phyloP scores from a whole-genome alignment of 1,140 invertebrate species.

The Drosophila punjabiensis region DNA sequence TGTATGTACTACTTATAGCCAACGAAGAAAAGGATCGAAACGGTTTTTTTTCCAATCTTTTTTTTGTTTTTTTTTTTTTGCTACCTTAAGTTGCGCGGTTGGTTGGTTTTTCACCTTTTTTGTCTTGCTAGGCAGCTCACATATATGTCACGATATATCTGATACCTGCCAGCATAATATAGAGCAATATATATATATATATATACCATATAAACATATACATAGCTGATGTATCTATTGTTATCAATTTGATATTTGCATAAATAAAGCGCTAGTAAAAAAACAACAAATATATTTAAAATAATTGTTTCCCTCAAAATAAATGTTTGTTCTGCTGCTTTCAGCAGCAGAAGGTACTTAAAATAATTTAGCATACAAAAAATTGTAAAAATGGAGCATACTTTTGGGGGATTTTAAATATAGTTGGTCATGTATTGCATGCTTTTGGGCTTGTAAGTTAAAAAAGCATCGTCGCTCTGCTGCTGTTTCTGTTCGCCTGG shows the following conservation, averaged over 20 bases:
- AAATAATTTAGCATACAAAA: too few relatives aligned
- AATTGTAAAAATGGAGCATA: too few relatives aligned
- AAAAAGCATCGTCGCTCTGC: too few relatives aligned
- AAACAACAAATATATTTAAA: background rate
- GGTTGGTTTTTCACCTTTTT: conserved; percentile 58
- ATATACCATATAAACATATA: conserved; percentile 41
- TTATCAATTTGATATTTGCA: conserved; percentile 80
- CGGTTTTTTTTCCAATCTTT: conserved; percentile 12
- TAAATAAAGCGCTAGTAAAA: conserved; percentile 76
- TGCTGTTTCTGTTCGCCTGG: too few relatives aligned
- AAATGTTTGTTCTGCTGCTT: too few relatives aligned
- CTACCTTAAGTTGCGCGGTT: conserved; percentile 74
- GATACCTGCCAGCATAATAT: conserved; percentile 54
- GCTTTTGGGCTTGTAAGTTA: too few relatives aligned
- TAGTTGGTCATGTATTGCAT: too few relatives aligned
- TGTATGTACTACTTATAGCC: conserved; percentile 28
- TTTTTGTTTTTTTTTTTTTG: conserved; percentile 53
- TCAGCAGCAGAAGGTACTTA: too few relatives aligned
- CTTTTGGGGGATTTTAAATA: too few relatives aligned
- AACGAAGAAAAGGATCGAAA: conserved; percentile 42
- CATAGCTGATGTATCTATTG: conserved; percentile 77
- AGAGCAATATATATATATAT: conserved; percentile 29
- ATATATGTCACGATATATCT: conserved; percentile 57
- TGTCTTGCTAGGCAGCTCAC: conserved; percentile 34
- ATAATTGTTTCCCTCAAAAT: too few relatives aligned